phyloP scores from a whole-genome alignment of 2,113 vertebrate genomes.

The Scolopax mira region DNA sequence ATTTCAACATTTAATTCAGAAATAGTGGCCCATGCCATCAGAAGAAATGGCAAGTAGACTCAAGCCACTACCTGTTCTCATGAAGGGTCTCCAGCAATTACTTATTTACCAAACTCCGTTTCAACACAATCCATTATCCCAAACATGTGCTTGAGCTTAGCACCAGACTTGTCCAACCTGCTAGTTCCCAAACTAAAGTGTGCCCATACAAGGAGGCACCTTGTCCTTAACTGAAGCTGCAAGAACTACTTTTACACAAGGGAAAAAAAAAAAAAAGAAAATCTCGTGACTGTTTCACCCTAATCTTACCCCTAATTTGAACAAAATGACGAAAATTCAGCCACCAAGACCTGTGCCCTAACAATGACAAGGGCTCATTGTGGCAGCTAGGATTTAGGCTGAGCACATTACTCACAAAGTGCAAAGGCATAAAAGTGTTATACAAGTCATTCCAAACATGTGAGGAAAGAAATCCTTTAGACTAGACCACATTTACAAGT shows the following conservation, averaged over 20 bases:
- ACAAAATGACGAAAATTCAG: not conserved
- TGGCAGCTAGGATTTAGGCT: not conserved
- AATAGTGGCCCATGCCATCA: not conserved
- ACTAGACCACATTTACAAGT: not conserved
- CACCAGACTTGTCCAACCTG: not conserved
- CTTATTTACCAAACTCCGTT: not conserved
- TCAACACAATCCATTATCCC: not conserved
- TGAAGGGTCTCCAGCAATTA: not conserved
- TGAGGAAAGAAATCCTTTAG: not conserved
- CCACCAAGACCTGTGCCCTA: not conserved
- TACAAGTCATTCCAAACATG: rapidly evolving
- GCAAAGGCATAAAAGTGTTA: not conserved
- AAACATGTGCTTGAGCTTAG: not conserved
- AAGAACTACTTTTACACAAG: not conserved
- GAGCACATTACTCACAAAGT: not conserved
- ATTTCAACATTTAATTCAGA: not conserved
- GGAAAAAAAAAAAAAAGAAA: not conserved
- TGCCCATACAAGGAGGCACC: not conserved
- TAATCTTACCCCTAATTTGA: not conserved
- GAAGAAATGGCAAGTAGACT: not conserved
- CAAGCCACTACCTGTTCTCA: not conserved
- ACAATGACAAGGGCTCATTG: no score
- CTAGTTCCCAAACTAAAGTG: not conserved
- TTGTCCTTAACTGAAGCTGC: not conserved
- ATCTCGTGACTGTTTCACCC: not conserved